phyloP scores from a whole-genome alignment of 2,797 vertebrate genomes.

The Halcyon chelicuti region DNA sequence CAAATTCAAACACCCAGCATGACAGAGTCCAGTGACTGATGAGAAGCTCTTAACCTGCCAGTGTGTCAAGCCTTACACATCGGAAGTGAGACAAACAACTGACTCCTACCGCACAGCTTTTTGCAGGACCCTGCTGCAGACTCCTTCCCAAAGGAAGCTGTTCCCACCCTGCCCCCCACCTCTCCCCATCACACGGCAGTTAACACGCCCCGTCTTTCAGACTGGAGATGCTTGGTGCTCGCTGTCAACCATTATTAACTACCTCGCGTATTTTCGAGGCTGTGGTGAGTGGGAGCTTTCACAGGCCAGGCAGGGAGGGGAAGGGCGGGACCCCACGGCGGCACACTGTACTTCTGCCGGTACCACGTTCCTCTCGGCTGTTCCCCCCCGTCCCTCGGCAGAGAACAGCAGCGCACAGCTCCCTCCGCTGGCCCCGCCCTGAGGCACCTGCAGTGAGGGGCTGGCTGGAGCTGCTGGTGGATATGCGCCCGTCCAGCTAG shows the following conservation, averaged over 20 bases:
- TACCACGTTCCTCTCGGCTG: fast-evolving
- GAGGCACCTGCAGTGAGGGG: background rate
- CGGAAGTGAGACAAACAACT: background rate
- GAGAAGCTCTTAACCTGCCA: background rate
- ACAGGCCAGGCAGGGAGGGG: background rate
- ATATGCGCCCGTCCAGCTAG: fast-evolving
- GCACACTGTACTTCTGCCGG: background rate
- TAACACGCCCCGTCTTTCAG: background rate
- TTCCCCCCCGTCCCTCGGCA: fast-evolving
- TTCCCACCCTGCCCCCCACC: background rate
- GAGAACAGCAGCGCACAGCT: background rate
- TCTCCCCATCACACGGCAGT: fast-evolving
- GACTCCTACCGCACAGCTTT: background rate
- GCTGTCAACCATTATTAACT: background rate
- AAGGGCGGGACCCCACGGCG: fast-evolving
- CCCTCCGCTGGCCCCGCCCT: conserved; percentile 33
- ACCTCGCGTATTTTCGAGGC: background rate
- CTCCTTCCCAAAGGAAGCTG: background rate
- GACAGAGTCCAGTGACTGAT: background rate
- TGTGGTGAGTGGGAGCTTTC: background rate
- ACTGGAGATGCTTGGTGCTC: fast-evolving
- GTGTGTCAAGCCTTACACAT: background rate
- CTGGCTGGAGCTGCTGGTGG: background rate
- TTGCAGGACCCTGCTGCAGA: background rate
- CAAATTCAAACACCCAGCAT: background rate